These are phyloP conservation scores for Hydropsyche betteni DNA, from an alignment of 2,888 invertebrate species.

Conservation along the genomic window DNA sequence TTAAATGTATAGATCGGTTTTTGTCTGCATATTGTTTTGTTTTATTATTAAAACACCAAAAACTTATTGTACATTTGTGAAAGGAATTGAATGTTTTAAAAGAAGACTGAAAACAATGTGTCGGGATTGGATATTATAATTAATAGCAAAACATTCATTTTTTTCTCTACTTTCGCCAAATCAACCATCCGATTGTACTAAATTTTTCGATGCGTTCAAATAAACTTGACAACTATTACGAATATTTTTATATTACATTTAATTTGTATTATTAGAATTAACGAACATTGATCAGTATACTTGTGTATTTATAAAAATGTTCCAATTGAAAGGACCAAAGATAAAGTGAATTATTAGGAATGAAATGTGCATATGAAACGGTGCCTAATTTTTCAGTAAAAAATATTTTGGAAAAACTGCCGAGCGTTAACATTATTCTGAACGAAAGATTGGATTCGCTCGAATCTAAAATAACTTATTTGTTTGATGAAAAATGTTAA, in stretches of 20 bases:
- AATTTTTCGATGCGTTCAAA: too few species aligned
- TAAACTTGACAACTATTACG: too few species aligned
- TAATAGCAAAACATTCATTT: neutral
- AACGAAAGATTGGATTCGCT: too few species aligned
- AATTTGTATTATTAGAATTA: constrained; percentile 11
- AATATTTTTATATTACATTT: too few species aligned
- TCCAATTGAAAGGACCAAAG: constrained; percentile 19
- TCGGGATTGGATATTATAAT: constrained; percentile 19
- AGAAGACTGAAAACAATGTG: constrained; percentile 28
- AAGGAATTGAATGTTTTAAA: constrained; percentile 23
- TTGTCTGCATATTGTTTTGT: neutral
- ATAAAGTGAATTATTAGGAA: constrained; percentile 9
- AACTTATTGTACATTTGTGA: constrained; percentile 14
- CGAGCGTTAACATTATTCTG: neutral
- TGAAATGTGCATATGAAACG: constrained; percentile 11
- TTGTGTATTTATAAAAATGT: constrained; percentile 5
- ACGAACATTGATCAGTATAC: neutral
- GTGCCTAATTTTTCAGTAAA: constrained; percentile 10
- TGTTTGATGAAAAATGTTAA: too few species aligned
- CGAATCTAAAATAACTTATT: too few species aligned
- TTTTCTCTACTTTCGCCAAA: too few species aligned
- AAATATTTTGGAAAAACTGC: constrained; percentile 3
- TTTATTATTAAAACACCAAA: constrained; percentile 16
- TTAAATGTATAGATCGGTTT: too few species aligned
- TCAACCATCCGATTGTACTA: too few species aligned